A percentile compares a stretch with the other conserved stretches of the same genome.
Evolutionary conservation across 2,888 invertebrate species (phyloP).

Genomic region (Lasioglossum marginatum): DNA sequence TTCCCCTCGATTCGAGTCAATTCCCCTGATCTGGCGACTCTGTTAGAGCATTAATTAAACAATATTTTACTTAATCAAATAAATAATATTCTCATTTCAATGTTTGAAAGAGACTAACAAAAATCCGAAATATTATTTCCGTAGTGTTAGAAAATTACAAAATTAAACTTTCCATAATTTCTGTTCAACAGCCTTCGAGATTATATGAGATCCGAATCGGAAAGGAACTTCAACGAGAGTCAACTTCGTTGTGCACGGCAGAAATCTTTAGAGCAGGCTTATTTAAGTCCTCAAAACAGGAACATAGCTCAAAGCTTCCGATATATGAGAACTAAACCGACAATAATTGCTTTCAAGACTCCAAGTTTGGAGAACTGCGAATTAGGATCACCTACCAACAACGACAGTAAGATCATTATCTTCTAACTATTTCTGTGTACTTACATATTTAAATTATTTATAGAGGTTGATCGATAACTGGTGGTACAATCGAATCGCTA

Average conservation of each 20-base stretch:
- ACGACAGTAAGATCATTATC: conserved; percentile 21
- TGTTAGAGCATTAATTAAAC: background rate
- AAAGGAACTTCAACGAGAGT: conserved; percentile 90
- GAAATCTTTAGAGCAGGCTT: conserved; percentile 88
- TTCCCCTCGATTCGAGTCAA: too few species aligned
- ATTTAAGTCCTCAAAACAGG: conserved; percentile 91
- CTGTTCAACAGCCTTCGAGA: conserved; percentile 87
- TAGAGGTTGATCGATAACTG: background rate
- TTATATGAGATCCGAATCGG: conserved; percentile 92
- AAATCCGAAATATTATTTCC: background rate
- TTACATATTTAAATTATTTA: background rate
- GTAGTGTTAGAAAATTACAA: background rate
- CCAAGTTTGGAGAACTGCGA: conserved; percentile 91
- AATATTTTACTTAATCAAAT: background rate
- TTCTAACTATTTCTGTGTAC: background rate
- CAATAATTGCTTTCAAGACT: conserved; percentile 94
- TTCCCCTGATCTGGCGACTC: too few species aligned
- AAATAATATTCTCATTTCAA: too few species aligned
- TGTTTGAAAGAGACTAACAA: too few species aligned
- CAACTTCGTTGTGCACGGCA: conserved; percentile 88
- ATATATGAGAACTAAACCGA: conserved; percentile 96
- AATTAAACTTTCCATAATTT: background rate
- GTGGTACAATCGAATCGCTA: background rate
- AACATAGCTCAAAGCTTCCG: conserved; percentile 94
- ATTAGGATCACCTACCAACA: conserved; percentile 3